phyloP scores from a whole-genome alignment of 2,888 invertebrate species.

The Teleiodes luculella region DNA sequence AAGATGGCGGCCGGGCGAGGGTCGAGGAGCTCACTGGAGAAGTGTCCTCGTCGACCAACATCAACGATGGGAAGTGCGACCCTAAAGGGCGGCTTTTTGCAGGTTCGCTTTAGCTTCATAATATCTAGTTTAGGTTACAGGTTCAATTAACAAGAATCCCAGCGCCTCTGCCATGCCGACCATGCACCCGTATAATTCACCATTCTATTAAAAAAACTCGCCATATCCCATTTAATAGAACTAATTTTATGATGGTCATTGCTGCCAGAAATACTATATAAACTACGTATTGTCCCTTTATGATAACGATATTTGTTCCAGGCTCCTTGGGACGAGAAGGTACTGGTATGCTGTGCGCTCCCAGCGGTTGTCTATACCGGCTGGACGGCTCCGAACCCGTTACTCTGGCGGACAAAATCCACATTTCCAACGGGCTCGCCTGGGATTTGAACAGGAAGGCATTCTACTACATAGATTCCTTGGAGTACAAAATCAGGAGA shows the following conservation, averaged over 20 bases:
- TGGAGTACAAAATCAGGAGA: constrained; percentile 80
- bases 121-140: too few species aligned
- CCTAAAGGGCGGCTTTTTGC: constrained; percentile 84
- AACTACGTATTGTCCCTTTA: too few species aligned
- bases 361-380: constrained; percentile 45
- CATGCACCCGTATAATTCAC: too few species aligned
- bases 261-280: too few species aligned
- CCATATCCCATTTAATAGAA: too few species aligned
- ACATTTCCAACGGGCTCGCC: constrained; percentile 86
- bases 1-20: constrained; percentile 60
- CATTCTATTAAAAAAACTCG: too few species aligned
- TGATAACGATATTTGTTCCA: too few species aligned
- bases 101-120: constrained; percentile 52
- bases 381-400: constrained; percentile 42
- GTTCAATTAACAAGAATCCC: too few species aligned
- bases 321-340: background rate
- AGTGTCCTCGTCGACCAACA: constrained; percentile 79
- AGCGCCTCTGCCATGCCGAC: too few species aligned
- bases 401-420: constrained; percentile 50
- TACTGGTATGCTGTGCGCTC: background rate
- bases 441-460: constrained; percentile 83
- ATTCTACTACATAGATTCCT: constrained; percentile 86
- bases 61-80: constrained; percentile 90
- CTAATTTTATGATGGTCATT: too few species aligned
- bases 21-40: constrained; percentile 71